Conservation (phyloP, 2,888 invertebrate genomes). For the Ectemnius cavifrons region DNA sequence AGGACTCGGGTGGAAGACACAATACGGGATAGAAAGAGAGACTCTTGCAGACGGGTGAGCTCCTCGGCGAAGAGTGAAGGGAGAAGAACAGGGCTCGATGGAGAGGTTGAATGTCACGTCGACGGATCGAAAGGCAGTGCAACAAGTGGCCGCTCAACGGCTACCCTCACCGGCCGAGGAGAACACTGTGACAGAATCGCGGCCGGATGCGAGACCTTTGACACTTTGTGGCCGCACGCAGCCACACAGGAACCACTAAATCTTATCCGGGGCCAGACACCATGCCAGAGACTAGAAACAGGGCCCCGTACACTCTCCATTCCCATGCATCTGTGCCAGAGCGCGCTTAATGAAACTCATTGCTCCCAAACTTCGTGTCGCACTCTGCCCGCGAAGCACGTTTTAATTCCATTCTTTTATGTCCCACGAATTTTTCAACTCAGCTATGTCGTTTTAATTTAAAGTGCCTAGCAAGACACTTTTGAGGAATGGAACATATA, state of each 20-base stretch:
- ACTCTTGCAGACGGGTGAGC: not conserved
- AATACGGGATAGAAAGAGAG: not conserved
- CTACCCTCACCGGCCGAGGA: slow-evolving; percentile 21
- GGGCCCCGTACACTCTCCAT: too few relatives aligned
- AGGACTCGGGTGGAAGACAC: not conserved
- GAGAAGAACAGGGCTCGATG: slow-evolving; percentile 21
- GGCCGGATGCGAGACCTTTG: slow-evolving; percentile 67
- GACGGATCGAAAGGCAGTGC: slow-evolving; percentile 68
- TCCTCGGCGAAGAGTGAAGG: not conserved
- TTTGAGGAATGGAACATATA: too few relatives aligned
- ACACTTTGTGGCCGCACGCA: slow-evolving; percentile 26
- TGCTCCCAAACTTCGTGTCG: too few relatives aligned
- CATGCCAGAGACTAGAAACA: too few relatives aligned
- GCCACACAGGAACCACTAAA: slow-evolving; percentile 9
- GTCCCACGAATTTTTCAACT: too few relatives aligned
- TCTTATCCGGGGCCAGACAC: not conserved
- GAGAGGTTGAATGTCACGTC: slow-evolving; percentile 44
- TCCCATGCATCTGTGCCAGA: too few relatives aligned
- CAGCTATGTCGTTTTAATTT: too few relatives aligned
- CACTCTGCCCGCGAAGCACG: too few relatives aligned
- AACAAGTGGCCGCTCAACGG: slow-evolving; percentile 71
- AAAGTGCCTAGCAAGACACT: too few relatives aligned
- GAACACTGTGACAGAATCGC: slow-evolving; percentile 58
- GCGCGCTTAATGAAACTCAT: too few relatives aligned
- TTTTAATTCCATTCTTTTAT: too few relatives aligned